These are phyloP conservation scores for Siniperca chuatsi DNA, from an alignment of 2,113 vertebrate genomes.

Conservation along the genomic window DNA sequence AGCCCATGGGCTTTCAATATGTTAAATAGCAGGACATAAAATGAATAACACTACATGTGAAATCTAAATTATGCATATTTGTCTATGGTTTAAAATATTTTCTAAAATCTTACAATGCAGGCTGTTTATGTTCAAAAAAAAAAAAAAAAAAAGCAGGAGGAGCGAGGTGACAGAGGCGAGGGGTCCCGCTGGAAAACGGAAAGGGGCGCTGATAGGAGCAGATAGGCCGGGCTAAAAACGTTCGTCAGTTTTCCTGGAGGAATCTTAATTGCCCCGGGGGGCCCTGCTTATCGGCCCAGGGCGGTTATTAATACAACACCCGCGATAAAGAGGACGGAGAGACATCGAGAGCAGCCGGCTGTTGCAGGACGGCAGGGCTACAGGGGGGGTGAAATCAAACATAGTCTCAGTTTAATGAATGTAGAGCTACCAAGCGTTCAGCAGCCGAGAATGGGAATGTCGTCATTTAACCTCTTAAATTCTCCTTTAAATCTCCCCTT, in stretches of 20 bases:
- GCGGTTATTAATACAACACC: conserved; percentile 82
- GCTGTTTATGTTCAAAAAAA: neutral
- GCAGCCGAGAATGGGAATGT: neutral
- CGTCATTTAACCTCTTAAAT: neutral
- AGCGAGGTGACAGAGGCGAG: conserved; percentile 43
- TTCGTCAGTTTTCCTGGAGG: conserved; percentile 77
- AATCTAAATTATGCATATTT: neutral
- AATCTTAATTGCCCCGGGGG: conserved; percentile 84
- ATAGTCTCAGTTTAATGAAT: neutral
- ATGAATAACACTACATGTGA: neutral
- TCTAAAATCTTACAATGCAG: neutral
- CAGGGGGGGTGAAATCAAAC: no score
- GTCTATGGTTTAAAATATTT: neutral
- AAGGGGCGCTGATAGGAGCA: conserved; percentile 77
- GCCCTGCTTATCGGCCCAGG: conserved; percentile 74
- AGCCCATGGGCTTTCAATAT: no score
- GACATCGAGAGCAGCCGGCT: conserved; percentile 32
- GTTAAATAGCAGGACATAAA: neutral
- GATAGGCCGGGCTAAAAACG: conserved; percentile 80
- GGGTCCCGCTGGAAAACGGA: conserved; percentile 68
- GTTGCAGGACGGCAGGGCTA: neutral
- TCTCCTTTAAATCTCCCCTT: neutral
- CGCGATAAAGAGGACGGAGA: conserved; percentile 70
- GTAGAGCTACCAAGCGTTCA: neutral
- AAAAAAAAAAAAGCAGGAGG: conserved; percentile 29